A percentile compares a stretch with the other conserved stretches of the same genome.
Conservation (phyloP, 2,888 invertebrate species). For the Chymomyza amoena region DNA sequence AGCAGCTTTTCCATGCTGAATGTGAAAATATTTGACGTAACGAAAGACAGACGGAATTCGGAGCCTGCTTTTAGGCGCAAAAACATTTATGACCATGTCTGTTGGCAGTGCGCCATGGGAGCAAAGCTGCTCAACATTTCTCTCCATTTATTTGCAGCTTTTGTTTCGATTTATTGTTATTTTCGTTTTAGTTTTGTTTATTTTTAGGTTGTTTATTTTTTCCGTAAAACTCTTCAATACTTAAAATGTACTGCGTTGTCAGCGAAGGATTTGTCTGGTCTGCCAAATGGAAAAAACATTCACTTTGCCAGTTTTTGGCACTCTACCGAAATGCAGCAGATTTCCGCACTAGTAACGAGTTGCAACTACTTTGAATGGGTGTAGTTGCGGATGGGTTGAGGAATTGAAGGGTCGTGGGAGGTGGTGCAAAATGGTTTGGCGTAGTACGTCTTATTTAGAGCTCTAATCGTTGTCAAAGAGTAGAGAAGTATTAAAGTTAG, state of each 20-base stretch:
- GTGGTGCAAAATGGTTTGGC: too few species aligned
- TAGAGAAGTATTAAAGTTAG: too few species aligned
- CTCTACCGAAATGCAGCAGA: not conserved
- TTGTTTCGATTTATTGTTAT: constrained; percentile 50
- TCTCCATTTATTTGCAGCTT: constrained; percentile 50
- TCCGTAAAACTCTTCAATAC: constrained; percentile 40
- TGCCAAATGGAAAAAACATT: constrained; percentile 51
- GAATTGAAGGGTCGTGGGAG: too few species aligned
- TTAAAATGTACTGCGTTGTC: constrained; percentile 57
- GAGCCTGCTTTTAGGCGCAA: not conserved
- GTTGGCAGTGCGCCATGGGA: not conserved
- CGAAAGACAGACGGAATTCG: not conserved
- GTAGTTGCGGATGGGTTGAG: too few species aligned
- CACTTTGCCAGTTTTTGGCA: not conserved
- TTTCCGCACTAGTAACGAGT: too few species aligned
- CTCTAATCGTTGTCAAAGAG: too few species aligned
- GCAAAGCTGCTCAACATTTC: not conserved
- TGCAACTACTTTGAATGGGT: too few species aligned
- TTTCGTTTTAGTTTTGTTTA: not conserved
- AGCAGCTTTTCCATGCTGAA: not conserved
- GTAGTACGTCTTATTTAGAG: too few species aligned
- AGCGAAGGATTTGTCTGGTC: constrained; percentile 59
- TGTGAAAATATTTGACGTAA: not conserved
- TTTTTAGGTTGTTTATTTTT: not conserved
- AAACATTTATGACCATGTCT: not conserved